Evolutionary conservation across 2,797 vertebrate species (phyloP).

Genomic region (Acropternis orthonyx): DNA sequence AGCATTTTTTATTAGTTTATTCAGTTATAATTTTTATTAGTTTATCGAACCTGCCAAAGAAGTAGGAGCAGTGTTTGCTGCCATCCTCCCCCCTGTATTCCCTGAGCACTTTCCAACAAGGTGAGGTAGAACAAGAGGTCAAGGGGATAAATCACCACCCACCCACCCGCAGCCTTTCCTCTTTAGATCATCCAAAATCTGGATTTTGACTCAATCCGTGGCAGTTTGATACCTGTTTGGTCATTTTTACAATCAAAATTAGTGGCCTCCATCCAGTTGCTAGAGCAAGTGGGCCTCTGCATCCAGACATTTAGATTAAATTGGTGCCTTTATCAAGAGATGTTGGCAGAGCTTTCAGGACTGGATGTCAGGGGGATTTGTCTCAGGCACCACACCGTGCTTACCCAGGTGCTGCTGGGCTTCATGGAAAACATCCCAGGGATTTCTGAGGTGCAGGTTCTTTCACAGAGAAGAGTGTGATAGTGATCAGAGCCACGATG

Average conservation of each 20-base stretch:
- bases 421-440: rapidly evolving
- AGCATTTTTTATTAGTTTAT: too few relatives aligned
- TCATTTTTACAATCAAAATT: neutral
- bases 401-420: neutral
- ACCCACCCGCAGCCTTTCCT: neutral
- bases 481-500: rapidly evolving
- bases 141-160: neutral
- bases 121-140: neutral
- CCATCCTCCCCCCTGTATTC: neutral
- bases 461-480: neutral
- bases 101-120: neutral
- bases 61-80: neutral
- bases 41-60: neutral
- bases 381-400: neutral
- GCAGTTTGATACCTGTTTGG: neutral
- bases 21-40: neutral
- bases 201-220: neutral
- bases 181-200: neutral
- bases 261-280: neutral
- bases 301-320: neutral
- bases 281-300: neutral
- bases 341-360: neutral
- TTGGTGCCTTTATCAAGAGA: neutral
- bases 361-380: neutral
- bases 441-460: neutral